A percentile compares a stretch with the other conserved stretches of the same genome.
Evolutionary conservation across 2,797 vertebrate genomes (phyloP).

Genomic region (Rhinella marina): DNA sequence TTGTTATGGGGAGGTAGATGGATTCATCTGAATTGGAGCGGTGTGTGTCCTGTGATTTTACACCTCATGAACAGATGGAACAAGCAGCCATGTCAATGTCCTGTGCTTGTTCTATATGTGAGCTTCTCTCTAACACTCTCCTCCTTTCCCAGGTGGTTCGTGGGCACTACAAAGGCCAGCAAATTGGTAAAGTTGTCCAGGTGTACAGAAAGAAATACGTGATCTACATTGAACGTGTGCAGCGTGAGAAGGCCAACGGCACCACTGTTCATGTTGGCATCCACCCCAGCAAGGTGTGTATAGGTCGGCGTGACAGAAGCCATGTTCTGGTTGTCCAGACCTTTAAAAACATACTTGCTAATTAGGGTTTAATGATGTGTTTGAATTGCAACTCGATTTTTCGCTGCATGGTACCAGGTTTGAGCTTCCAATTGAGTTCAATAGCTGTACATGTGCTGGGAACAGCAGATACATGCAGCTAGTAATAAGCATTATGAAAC

Average conservation of each 20-base stretch:
- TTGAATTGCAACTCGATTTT: no score
- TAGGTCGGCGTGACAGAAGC: neutral
- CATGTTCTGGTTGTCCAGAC: no score
- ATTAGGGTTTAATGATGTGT: no score
- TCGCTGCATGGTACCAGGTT: no score
- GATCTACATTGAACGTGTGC: constrained; percentile 93
- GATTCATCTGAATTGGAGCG: constrained; percentile 35
- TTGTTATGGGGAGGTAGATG: constrained; percentile 22
- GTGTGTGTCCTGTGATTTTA: constrained; percentile 32
- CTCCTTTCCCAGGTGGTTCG: constrained; percentile 82
- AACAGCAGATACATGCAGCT: no score
- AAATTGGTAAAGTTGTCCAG: constrained; percentile 94
- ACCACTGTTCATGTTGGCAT: constrained; percentile 93
- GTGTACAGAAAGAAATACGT: constrained; percentile 96
- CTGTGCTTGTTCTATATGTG: neutral
- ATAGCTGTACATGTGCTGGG: no score
- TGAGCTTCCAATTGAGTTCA: no score
- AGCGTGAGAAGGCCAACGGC: constrained; percentile 96
- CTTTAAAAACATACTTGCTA: no score
- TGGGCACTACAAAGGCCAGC: constrained; percentile 95
- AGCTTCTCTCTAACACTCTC: neutral
- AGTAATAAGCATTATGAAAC: no score
- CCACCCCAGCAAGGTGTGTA: constrained; percentile 91
- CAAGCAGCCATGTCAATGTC: fast-evolving
- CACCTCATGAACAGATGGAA: constrained; percentile 46